Evolutionary conservation across 2,797 vertebrate species (phyloP).

Genomic region (Emys orbicularis): DNA sequence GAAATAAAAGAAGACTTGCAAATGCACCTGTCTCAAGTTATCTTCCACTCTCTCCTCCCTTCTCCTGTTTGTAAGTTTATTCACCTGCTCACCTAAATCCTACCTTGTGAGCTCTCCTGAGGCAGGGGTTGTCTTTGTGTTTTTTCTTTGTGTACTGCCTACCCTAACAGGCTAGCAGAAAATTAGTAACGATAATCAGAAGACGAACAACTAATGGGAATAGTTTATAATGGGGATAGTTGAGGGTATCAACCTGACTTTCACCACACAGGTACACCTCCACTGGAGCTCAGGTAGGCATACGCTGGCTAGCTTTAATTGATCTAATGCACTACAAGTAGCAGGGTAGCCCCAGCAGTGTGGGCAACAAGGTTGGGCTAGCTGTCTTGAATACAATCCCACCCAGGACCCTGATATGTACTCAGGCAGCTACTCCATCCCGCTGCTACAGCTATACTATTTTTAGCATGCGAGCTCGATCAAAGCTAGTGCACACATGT

Average conservation of each 20-base stretch:
- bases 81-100: fast-evolving
- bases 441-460: neutral
- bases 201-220: fast-evolving
- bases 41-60: neutral
- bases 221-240: fast-evolving
- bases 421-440: neutral
- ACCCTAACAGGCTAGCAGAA: neutral
- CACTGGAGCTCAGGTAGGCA: neutral
- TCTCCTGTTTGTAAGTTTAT: neutral
- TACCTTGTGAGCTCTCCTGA: neutral
- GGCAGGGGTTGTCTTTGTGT: neutral
- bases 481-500: neutral
- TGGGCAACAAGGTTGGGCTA: neutral
- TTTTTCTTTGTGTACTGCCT: neutral
- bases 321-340: neutral
- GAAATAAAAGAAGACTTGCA: neutral
- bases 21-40: fast-evolving
- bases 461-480: neutral
- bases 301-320: neutral
- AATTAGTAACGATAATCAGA: neutral
- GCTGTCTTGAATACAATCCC: too few species aligned
- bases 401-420: neutral
- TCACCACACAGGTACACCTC: neutral
- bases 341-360: neutral
- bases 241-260: fast-evolving